These are phyloP conservation scores for Neopelma chrysocephalum DNA, from an alignment of 2,797 vertebrate species.

Conservation along the genomic window DNA sequence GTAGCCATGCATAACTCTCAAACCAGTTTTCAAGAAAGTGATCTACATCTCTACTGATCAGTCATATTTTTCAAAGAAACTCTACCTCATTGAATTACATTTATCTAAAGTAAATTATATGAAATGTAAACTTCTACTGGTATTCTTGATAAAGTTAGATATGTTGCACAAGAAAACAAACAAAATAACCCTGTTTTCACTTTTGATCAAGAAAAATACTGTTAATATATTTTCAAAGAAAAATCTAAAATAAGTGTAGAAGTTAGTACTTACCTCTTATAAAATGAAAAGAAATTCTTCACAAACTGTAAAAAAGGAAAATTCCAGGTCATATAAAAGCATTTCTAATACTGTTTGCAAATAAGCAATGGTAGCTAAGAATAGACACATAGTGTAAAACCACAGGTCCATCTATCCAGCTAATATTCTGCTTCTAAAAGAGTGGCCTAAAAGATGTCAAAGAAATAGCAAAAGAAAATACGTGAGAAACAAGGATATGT, in stretches of 20 bases:
- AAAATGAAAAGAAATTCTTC: neutral
- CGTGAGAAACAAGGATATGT: neutral
- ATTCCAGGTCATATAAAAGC: neutral
- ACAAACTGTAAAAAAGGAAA: neutral
- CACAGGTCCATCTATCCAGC: neutral
- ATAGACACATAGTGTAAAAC: neutral
- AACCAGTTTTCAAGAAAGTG: neutral
- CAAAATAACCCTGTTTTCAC: neutral
- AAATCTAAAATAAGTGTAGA: neutral
- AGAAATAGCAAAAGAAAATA: neutral
- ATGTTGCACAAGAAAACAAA: neutral
- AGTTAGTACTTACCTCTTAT: neutral
- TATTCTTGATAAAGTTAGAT: neutral
- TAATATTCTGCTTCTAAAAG: neutral
- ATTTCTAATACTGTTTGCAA: neutral
- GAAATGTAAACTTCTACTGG: neutral
- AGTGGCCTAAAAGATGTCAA: neutral
- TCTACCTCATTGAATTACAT: neutral
- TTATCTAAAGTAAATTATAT: neutral
- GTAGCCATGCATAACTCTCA: conserved; percentile 22
- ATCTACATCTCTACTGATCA: neutral
- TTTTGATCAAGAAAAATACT: neutral
- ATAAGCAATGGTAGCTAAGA: neutral
- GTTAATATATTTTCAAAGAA: neutral
- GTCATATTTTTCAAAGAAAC: neutral